Base-by-base conservation (phyloP, 2,888 invertebrate species). In the Esperia sulphurella region DNA sequence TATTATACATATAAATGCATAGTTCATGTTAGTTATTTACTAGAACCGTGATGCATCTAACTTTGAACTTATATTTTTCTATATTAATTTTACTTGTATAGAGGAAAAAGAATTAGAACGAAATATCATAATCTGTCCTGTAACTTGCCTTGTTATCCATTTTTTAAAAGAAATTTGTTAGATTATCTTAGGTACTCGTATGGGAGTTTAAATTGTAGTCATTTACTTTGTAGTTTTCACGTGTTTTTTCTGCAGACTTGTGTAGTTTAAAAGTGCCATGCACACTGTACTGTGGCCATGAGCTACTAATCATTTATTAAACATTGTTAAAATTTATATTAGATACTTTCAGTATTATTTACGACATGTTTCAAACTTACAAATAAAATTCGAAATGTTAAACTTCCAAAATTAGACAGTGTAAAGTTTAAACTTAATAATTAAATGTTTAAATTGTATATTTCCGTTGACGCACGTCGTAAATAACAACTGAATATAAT, bases 221-320 rank as follows among this genome's bases (percentile, higher is more conserved):
- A 39, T 14, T 39, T 8, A n/a, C 46, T 51, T 48, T 50, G 50
- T 48, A 46, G 45, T 50, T 53, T 46, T 62, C 55, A 47, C 53
- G 39, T 38, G 31, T 46, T 39, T 43, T 29, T 13, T n/a, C 33
- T 43, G 28, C 14, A 43, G 43, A 43, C 38, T 45, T 39, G 33
- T 46, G 40, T 57, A 59, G 55, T 51, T 53, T 52, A 43, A 57
- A 66, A 65, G 71, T 72, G 70, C 68, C 68, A 71, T 70, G 55
- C 46, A 46, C 39, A 43, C 21, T 42, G 31, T 46, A 30, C 31
- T 50, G 31, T 37, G 58, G 61, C 66, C 65, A 63, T 63, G 59
- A 61, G 61, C 51, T 50, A 61, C 57, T 59, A 48, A 58, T 56
- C 53, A 55, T 57, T 57, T 48, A 33, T 46, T 44, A 31, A 46